Percentiles rank a stretch among this genome's conserved stretches.
Evolutionary conservation across 2,113 vertebrate genomes (phyloP).

Genomic region (Macquaria ambigua): DNA sequence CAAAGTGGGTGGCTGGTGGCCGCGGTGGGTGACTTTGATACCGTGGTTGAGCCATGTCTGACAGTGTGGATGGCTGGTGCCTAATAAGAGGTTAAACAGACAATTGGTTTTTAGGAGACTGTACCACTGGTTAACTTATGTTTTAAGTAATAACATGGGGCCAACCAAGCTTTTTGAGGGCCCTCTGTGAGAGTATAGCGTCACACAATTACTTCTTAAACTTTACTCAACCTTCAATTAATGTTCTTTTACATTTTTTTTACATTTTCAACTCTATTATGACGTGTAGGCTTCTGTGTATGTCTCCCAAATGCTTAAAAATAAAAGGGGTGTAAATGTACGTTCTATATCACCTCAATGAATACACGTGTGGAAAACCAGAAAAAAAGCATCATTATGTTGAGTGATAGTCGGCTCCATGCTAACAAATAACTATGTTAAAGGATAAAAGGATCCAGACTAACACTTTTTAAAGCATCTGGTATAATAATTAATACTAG

Average conservation of each 20-base stretch:
- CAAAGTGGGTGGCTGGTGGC: conserved; percentile 76
- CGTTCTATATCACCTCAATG: too few species aligned
- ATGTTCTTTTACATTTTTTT: not conserved
- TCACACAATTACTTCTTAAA: not conserved
- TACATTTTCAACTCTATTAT: too few species aligned
- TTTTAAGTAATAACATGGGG: not conserved
- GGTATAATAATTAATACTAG: too few species aligned
- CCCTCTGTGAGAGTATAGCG: too few species aligned
- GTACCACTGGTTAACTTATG: not conserved
- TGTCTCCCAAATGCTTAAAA: not conserved
- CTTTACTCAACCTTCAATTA: not conserved
- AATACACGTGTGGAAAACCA: too few species aligned
- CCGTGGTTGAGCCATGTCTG: conserved; percentile 80
- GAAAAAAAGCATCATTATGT: not conserved
- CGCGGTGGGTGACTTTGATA: conserved; percentile 70
- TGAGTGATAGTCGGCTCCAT: not conserved
- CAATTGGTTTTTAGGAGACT: not conserved
- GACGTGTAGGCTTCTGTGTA: not conserved
- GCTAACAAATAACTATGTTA: not conserved
- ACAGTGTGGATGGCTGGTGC: conserved; percentile 83
- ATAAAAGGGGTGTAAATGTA: not conserved
- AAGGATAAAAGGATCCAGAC: too few species aligned
- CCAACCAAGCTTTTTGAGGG: not conserved
- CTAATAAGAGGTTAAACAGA: conserved; percentile 75
- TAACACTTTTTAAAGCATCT: too few species aligned